A percentile compares a stretch with the other conserved stretches of the same genome.
Evolutionary conservation across 2,113 vertebrate genomes (phyloP).

Genomic region (Urocynchramus pylzowi): DNA sequence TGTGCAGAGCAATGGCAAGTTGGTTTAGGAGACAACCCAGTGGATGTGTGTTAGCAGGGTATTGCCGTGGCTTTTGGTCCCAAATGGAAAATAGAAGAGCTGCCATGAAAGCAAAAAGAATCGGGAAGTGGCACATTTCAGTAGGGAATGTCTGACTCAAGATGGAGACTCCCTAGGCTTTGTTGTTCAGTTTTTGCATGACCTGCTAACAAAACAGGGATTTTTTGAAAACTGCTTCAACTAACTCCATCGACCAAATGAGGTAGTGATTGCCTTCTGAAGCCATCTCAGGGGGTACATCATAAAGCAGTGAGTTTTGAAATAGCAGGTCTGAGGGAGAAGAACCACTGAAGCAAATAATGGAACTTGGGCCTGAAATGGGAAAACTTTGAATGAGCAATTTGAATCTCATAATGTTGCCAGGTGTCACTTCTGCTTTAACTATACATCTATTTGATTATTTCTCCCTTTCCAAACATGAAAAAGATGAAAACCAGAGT

Average conservation of each 20-base stretch:
- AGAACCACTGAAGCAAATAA: not conserved
- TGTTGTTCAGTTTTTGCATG: not conserved
- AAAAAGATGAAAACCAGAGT: not conserved
- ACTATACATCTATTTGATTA: rapidly evolving
- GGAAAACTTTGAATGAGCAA: not conserved
- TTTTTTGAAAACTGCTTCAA: not conserved
- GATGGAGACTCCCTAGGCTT: not conserved
- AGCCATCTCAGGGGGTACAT: not conserved
- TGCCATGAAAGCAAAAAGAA: not conserved
- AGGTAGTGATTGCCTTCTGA: not conserved
- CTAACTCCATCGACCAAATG: not conserved
- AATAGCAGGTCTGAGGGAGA: not conserved
- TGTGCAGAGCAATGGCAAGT: not conserved
- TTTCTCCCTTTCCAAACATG: not conserved
- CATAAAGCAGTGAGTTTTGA: not conserved
- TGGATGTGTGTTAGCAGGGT: not conserved
- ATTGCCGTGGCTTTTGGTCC: not conserved
- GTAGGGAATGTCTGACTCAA: not conserved
- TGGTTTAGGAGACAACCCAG: not conserved
- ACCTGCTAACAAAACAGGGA: not conserved
- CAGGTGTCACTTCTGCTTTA: not conserved
- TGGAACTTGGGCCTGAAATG: not conserved
- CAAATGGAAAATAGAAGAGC: not conserved
- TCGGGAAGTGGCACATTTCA: not conserved
- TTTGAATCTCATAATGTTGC: not conserved